Evolutionary conservation across 2,113 vertebrate genomes (phyloP).

Genomic region (Sinosuthora webbiana): DNA sequence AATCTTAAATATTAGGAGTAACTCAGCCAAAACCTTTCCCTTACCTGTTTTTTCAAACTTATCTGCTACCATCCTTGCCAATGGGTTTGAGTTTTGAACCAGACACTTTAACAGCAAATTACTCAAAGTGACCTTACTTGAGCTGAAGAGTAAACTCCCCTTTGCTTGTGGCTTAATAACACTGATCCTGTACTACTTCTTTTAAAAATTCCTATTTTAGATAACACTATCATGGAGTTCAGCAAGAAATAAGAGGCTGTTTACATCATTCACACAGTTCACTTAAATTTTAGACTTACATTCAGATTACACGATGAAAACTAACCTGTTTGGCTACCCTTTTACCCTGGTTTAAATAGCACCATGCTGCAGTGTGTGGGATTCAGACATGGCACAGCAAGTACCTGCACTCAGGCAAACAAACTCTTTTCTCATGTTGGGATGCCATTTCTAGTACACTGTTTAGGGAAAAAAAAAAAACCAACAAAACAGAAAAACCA

Average conservation of each 20-base stretch:
- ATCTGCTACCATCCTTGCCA: not conserved
- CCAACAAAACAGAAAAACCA: not conserved
- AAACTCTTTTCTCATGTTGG: not conserved
- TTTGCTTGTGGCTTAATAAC: not conserved
- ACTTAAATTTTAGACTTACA: not conserved
- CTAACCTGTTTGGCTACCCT: not conserved
- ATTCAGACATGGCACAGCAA: not conserved
- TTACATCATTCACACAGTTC: not conserved
- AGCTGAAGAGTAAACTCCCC: not conserved
- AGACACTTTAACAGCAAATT: not conserved
- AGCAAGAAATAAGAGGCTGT: not conserved
- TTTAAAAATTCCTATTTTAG: not conserved
- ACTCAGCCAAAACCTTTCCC: not conserved
- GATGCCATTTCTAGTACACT: not conserved
- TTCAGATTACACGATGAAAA: not conserved
- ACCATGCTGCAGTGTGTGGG: not conserved
- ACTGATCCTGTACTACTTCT: not conserved
- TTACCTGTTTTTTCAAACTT: not conserved
- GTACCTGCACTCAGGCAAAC: not conserved
- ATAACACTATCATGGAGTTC: not conserved
- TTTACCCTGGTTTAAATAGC: not conserved
- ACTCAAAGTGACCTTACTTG: not conserved
- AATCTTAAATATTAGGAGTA: not conserved
- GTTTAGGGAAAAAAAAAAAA: not conserved
- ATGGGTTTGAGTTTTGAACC: not conserved